Base-by-base conservation (phyloP, 2,113 vertebrate genomes). In the Macrotis lagotis region DNA sequence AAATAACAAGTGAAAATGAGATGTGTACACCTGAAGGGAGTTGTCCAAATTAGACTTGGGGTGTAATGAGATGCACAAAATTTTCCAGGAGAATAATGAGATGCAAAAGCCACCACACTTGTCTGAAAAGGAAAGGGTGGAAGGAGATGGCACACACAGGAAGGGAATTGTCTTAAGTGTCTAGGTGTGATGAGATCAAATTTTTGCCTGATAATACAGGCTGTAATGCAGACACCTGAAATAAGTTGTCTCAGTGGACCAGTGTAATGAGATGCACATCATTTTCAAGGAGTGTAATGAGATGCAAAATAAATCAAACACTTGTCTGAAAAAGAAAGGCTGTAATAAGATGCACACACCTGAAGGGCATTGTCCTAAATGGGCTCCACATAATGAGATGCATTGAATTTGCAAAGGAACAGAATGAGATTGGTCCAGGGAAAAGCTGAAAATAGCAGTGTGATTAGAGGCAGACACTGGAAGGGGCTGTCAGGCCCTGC, bases 291-390 rank as follows among this genome's bases (percentile, higher is more conserved):
- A 96, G 95, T 48, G 96, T 97, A 97, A 97, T 97, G 97, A 97
- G 97, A 97, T 96, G 97, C 97, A 96, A 97, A 96, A 97, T 98
- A 98, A 98, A 98, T 98, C 97, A 98, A 96, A 96, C 94, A 93
- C 97, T 97, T 96, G 97, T 96, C 97, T 97, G 95, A 93, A 95
- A 95, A 97, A 96, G 97, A 97, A 96, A 94, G 96, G n/a, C 93
- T 52, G 96, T 90, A 88, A 90, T 0, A 91, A 95, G 95, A 97
- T 83, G 91, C 97, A 91, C 97, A 97, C 97, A 97, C 96, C 96
- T 97, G 97, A 96, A 96, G 97, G 97, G 97, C 96, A 98, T 97
- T 96, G 97, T 96, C 97, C 97, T 97, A 98, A 97, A 98, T 97
- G 95, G 96, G 94, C 93, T 97, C 53, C 6, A 44, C 94, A 94